Evolutionary conservation across 1,140 invertebrate species (phyloP).

Genomic region (Brachionus asplanchnoidis): DNA sequence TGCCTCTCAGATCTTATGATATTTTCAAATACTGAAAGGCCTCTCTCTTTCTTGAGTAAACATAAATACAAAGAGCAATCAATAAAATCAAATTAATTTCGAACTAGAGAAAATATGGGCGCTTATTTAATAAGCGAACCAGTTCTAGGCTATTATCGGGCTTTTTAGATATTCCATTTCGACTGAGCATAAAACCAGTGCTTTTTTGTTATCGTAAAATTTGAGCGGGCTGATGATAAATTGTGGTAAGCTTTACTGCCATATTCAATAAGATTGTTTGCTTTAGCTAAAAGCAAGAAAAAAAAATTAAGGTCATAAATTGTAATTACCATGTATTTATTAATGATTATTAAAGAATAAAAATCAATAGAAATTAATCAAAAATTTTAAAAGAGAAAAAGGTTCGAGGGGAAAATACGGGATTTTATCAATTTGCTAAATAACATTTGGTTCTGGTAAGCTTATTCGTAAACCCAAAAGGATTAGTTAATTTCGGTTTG

Average conservation of each 20-base stretch:
- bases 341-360: constrained; percentile 28
- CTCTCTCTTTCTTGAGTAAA: background rate
- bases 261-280: background rate
- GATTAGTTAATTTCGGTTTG: constrained; percentile 18
- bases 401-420: background rate
- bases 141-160: background rate
- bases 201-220: background rate
- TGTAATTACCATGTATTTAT: background rate
- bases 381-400: background rate
- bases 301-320: background rate
- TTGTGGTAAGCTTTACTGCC: background rate
- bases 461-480: background rate
- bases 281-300: background rate
- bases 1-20: background rate
- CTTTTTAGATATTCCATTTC: background rate
- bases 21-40: constrained; percentile 12
- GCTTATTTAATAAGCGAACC: background rate
- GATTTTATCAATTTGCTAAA: background rate
- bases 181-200: background rate
- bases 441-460: background rate
- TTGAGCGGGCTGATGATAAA: background rate
- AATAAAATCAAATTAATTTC: constrained; percentile 13
- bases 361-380: constrained; percentile 33
- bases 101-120: background rate
- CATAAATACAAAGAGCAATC: background rate